Conservation (phyloP, 2,113 vertebrate species). For the Nothocercus julius region DNA sequence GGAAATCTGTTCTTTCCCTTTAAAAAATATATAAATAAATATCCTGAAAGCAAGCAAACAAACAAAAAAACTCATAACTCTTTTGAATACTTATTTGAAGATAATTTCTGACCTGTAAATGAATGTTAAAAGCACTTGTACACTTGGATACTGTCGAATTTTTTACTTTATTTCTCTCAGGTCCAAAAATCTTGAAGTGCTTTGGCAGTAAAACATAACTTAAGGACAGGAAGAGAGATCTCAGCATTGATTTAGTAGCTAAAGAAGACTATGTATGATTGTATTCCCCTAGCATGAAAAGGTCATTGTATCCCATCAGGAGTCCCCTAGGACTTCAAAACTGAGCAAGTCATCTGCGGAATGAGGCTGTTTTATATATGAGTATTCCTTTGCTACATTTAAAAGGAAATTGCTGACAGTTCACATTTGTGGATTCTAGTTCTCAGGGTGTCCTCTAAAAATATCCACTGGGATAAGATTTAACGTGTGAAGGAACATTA, state of each 20-base stretch:
- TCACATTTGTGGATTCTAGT: neutral
- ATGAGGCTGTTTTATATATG: neutral
- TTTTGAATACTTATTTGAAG: neutral
- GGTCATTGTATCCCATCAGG: neutral
- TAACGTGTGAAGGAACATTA: neutral
- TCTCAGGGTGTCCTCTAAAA: neutral
- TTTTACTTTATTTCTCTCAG: neutral
- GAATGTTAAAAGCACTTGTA: neutral
- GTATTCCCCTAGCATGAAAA: neutral
- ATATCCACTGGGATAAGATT: neutral
- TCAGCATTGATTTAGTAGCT: neutral
- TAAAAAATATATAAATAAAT: too few species aligned
- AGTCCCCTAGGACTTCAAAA: neutral
- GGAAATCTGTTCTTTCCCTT: neutral
- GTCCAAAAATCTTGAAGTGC: neutral
- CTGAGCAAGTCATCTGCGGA: neutral
- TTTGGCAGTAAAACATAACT: neutral
- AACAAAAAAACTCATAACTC: neutral
- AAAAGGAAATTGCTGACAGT: neutral
- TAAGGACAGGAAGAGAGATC: rapidly evolving
- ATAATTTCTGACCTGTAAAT: neutral
- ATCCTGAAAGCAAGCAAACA: neutral
- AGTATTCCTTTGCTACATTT: neutral
- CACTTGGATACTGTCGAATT: neutral
- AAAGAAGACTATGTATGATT: neutral